Base-by-base conservation (phyloP, 1,140 invertebrate species). In the Contarinia nasturtii region DNA sequence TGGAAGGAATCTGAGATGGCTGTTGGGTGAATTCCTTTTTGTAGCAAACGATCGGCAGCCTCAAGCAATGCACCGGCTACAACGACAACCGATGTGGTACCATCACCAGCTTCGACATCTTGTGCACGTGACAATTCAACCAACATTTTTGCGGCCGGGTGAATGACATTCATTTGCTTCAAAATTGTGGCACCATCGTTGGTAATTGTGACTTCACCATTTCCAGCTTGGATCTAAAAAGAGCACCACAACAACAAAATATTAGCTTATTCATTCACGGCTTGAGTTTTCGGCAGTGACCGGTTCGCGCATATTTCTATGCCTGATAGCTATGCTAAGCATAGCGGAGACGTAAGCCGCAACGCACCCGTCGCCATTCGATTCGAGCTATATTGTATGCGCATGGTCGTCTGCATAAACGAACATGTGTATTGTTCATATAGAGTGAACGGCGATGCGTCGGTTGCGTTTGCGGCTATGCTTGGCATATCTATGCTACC, bases 121-220 rank as follows among this genome's bases (percentile, higher is more conserved):
- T 99, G 96, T 21, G 95, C 94, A 59, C 95, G 87, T 1, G 94
- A 97, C 49, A 99, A 69, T 66, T 98, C 95, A 3, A 98, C 95
- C 53, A 99, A 69, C 94, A 99, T 98, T 80, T 97, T 98, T 37
- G 95, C 95, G 54, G 96, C 93, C 48, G 96, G 96, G 69, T 99
- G 96, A 53, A 94, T 72, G 10, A 99, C 91, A 69, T 93, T 92
- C 83, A 99, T 99, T 70, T 98, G 85, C 66, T 98, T 97, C 36
- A 99, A 68, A 69, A 99, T 99, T 21, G 96, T 99, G 21, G 96
- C 96, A 50, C 96, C 96, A 76, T 99, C 96, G 74, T 99, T 99
- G 42, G 95, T 99, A 48, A 99, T 98, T 10, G 93, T 98, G 1
- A 99, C 96, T 75, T 97, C 93, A 10, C 94, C 94, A 73, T 94